Conservation (phyloP, 2,888 invertebrate species). For the Chrysodeixis includens region DNA sequence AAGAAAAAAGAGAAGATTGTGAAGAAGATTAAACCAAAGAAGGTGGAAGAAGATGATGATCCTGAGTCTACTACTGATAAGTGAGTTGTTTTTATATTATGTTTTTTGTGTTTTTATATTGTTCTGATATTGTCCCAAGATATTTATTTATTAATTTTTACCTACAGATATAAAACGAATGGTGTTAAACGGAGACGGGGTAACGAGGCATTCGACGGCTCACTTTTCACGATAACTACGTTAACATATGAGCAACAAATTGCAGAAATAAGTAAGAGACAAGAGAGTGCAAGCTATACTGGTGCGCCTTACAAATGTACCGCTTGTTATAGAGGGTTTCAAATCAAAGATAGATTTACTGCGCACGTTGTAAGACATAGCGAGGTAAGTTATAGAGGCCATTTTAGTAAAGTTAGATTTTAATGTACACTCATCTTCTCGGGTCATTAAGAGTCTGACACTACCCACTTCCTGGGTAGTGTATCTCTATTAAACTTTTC, state of each 20-base stretch:
- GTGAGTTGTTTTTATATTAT: constrained; percentile 58
- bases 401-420: too few species aligned
- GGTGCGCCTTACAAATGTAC: constrained; percentile 74
- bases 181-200: constrained; percentile 75
- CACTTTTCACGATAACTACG: constrained; percentile 72
- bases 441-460: too few species aligned
- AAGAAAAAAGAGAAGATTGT: constrained; percentile 54
- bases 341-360: constrained; percentile 73
- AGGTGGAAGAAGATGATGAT: constrained; percentile 58
- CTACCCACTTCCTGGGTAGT: too few species aligned
- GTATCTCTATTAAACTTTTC: too few species aligned
- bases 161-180: constrained; percentile 73
- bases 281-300: constrained; percentile 67
- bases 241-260: constrained; percentile 80
- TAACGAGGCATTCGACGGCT: constrained; percentile 73
- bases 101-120: constrained; percentile 11
- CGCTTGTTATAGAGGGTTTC: constrained; percentile 77
- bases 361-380: constrained; percentile 78
- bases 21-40: constrained; percentile 52
- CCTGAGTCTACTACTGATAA: constrained; percentile 71
- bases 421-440: too few species aligned
- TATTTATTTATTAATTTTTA: too few species aligned
- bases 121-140: constrained; percentile 9
- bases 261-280: constrained; percentile 74
- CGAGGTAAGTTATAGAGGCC: constrained; percentile 65